Evolutionary conservation across 2,797 vertebrate species (phyloP).

Genomic region (Malacoraja senta): DNA sequence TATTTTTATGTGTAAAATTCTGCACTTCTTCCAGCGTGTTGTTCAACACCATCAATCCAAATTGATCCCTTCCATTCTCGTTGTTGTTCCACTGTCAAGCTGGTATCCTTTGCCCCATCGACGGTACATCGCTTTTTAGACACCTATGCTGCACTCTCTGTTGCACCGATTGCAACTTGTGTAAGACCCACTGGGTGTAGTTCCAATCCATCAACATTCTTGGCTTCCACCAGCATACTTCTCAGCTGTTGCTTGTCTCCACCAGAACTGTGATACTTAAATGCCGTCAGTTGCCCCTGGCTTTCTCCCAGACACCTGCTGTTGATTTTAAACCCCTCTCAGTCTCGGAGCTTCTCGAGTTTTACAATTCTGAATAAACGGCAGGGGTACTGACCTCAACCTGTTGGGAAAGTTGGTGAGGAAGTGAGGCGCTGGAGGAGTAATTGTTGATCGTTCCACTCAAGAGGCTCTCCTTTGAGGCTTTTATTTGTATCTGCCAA

Average conservation of each 20-base stretch:
- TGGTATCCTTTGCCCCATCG: no score
- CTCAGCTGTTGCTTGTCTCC: slow-evolving; percentile 8
- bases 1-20: no score
- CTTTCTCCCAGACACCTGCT: neutral
- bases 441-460: neutral
- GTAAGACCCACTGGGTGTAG: neutral
- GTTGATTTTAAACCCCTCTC: neutral
- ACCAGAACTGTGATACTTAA: neutral
- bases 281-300: neutral
- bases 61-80: no score
- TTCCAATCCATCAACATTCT: neutral
- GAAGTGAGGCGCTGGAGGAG: neutral
- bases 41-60: no score
- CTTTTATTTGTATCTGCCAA: no score
- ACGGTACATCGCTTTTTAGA: no score
- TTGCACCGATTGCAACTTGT: neutral
- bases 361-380: neutral
- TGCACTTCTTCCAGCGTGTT: no score
- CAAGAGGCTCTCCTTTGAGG: neutral
- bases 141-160: no score
- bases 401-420: neutral
- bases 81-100: no score
- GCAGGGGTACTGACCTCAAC: neutral
- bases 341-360: no score
- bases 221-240: neutral